These are phyloP conservation scores for Odontomyia ornata DNA, from an alignment of 2,888 invertebrate species.

Conservation along the genomic window DNA sequence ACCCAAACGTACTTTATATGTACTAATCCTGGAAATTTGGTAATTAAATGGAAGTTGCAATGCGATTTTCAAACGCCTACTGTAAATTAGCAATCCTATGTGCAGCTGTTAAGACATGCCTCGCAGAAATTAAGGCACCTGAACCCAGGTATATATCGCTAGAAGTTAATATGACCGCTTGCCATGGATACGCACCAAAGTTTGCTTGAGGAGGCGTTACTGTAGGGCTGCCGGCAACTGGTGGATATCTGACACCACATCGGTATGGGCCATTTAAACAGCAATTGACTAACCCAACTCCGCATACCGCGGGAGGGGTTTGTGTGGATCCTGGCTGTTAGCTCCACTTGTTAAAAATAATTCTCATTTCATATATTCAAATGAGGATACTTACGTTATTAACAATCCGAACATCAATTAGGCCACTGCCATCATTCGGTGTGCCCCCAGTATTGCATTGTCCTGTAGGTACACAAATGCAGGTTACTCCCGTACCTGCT, in stretches of 20 bases:
- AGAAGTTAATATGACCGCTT: constrained; percentile 70
- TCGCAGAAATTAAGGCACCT: constrained; percentile 74
- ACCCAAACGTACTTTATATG: constrained; percentile 75
- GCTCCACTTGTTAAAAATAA: no score
- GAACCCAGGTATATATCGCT: constrained; percentile 76
- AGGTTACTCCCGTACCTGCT: constrained; percentile 50
- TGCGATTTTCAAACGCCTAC: no score
- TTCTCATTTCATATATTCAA: no score
- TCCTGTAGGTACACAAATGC: constrained; percentile 61
- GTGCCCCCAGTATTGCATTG: constrained; percentile 55
- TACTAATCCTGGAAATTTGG: constrained; percentile 53
- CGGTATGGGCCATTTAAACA: constrained; percentile 60
- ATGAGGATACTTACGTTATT: constrained; percentile 65
- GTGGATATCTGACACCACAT: constrained; percentile 58
- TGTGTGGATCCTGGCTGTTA: constrained; percentile 30
- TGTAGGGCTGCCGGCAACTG: constrained; percentile 56
- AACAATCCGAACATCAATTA: constrained; percentile 72
- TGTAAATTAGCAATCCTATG: constrained; percentile 72
- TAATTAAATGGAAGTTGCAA: no score
- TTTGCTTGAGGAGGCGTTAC: constrained; percentile 68
- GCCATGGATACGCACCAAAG: constrained; percentile 80
- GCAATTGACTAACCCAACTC: constrained; percentile 57
- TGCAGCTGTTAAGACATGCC: constrained; percentile 77
- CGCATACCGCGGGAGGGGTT: constrained; percentile 54
- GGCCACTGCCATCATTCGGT: constrained; percentile 66